phyloP scores from a whole-genome alignment of 2,113 vertebrate genomes.

The Pao palembangensis region DNA sequence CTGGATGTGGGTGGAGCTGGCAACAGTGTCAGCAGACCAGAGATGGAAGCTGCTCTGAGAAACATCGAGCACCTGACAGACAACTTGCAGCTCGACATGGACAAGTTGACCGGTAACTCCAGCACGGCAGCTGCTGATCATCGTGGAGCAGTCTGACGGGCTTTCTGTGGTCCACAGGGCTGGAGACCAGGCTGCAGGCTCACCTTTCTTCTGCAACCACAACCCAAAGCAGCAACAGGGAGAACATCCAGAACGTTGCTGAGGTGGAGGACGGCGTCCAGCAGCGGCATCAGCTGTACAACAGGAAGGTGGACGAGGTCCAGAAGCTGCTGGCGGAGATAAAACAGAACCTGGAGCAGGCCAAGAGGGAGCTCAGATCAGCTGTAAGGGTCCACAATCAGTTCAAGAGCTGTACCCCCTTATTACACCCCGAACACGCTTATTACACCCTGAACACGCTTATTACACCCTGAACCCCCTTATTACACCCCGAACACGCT shows the following conservation, averaged over 20 bases:
- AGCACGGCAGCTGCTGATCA: background rate
- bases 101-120: slow-evolving; percentile 51
- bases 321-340: slow-evolving; percentile 68
- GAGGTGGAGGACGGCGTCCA: slow-evolving; percentile 30
- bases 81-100: slow-evolving; percentile 68
- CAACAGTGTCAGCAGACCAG: background rate
- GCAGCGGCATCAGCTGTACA: slow-evolving; percentile 61
- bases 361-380: slow-evolving; percentile 46
- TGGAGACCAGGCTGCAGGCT: slow-evolving; percentile 68
- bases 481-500: too few species aligned
- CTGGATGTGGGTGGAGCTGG: slow-evolving; percentile 27
- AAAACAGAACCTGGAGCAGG: slow-evolving; percentile 69
- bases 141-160: background rate
- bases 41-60: slow-evolving; percentile 76
- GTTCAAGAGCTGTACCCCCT: background rate
- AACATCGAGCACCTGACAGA: slow-evolving; percentile 61
- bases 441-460: too few species aligned
- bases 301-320: slow-evolving; percentile 63
- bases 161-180: slow-evolving; percentile 55
- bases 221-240: slow-evolving; percentile 57
- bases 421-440: too few species aligned
- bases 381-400: slow-evolving; percentile 66
- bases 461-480: too few species aligned
- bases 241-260: slow-evolving; percentile 67
- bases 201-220: slow-evolving; percentile 70